These are phyloP conservation scores for Netelia inedita DNA, from an alignment of 2,888 invertebrate species.

Conservation along the genomic window DNA sequence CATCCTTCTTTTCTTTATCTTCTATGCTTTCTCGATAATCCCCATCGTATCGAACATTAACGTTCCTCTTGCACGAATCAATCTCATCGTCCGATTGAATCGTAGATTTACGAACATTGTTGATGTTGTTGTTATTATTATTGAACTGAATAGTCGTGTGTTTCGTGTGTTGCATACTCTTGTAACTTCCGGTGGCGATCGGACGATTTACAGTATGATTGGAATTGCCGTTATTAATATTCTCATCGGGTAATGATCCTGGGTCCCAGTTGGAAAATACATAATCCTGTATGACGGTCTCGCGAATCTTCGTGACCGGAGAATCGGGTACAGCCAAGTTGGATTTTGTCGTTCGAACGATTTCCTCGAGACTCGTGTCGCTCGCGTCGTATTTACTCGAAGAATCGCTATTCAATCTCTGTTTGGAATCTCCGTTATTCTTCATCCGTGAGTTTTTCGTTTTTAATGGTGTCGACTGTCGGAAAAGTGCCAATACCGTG, in stretches of 20 bases:
- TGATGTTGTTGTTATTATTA: constrained; percentile 58
- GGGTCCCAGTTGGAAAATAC: constrained; percentile 65
- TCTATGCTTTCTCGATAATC: constrained; percentile 25
- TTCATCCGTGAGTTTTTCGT: constrained; percentile 69
- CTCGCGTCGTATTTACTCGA: constrained; percentile 28
- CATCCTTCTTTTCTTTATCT: constrained; percentile 10
- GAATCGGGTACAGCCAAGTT: constrained; percentile 60
- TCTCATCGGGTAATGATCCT: constrained; percentile 54
- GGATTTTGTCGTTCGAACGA: constrained; percentile 67
- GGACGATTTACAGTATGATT: constrained; percentile 47
- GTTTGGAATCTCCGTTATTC: constrained; percentile 72
- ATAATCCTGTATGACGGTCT: constrained; percentile 61
- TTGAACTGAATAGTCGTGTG: constrained; percentile 62
- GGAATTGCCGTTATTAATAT: constrained; percentile 19
- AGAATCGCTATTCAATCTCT: constrained; percentile 76
- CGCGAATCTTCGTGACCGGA: constrained; percentile 61
- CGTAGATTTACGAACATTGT: background rate
- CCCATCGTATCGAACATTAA: constrained; percentile 58
- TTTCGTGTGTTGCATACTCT: constrained; percentile 55
- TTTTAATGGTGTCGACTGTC: constrained; percentile 82
- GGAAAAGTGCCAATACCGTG: constrained; percentile 87
- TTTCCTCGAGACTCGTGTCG: constrained; percentile 69
- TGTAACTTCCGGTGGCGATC: constrained; percentile 56
- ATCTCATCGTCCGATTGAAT: constrained; percentile 33
- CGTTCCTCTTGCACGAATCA: constrained; percentile 60